A percentile compares a stretch with the other conserved stretches of the same genome.
Evolutionary conservation across 2,797 vertebrate genomes (phyloP).

Genomic region (Ctenopoma kingsleyae): DNA sequence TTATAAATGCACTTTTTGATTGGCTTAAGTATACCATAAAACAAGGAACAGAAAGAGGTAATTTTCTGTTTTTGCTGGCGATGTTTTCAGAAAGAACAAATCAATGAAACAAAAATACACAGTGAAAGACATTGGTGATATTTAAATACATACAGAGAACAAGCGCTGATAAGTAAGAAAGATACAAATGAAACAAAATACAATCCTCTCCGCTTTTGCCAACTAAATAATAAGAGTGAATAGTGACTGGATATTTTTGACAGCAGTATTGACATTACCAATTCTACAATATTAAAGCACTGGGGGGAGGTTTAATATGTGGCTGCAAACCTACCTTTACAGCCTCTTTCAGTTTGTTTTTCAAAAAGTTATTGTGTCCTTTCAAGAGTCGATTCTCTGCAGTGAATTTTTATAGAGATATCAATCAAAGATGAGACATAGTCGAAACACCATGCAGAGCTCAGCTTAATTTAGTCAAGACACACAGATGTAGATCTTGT

Average conservation of each 20-base stretch:
- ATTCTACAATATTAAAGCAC: conserved; percentile 43
- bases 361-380: conserved; percentile 50
- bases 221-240: conserved; percentile 44
- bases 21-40: conserved; percentile 28
- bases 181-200: conserved; percentile 37
- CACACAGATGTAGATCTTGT: conserved; percentile 49
- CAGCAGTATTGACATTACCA: conserved; percentile 45
- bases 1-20: conserved; percentile 23
- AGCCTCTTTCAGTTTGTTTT: conserved; percentile 24
- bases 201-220: conserved; percentile 25
- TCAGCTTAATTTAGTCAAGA: conserved; percentile 57
- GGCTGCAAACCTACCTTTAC: conserved; percentile 20
- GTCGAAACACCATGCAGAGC: conserved; percentile 28
- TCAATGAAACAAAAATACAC: conserved; percentile 45
- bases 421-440: conserved; percentile 55
- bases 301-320: conserved; percentile 27
- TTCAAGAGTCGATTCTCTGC: conserved; percentile 38
- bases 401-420: conserved; percentile 47
- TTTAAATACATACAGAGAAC: conserved; percentile 31
- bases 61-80: conserved; percentile 40
- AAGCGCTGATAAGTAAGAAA: conserved; percentile 29
- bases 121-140: conserved; percentile 27
- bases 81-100: conserved; percentile 50
- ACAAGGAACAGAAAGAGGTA: conserved; percentile 23
- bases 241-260: conserved; percentile 40